Conservation (phyloP, 2,113 vertebrate species). For the Ahaetulla prasina region DNA sequence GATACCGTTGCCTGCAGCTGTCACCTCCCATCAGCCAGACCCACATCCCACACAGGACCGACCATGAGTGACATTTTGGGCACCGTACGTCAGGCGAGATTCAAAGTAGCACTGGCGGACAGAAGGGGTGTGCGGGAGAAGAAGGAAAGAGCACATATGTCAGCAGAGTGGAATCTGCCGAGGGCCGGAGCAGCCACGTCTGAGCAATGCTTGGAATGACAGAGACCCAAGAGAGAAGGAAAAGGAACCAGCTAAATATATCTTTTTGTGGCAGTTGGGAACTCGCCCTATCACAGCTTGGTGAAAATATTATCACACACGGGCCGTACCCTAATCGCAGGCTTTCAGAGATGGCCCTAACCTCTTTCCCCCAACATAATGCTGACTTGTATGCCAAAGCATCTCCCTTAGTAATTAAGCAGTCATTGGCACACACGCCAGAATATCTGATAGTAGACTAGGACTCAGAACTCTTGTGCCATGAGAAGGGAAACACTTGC, state of each 20-base stretch:
- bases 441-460: background rate
- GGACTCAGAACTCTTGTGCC: background rate
- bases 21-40: background rate
- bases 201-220: constrained; percentile 28
- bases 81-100: background rate
- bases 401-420: background rate
- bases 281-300: background rate
- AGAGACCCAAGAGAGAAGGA: constrained; percentile 2
- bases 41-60: background rate
- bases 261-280: background rate
- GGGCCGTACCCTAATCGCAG: background rate
- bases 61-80: constrained; percentile 17
- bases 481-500: background rate
- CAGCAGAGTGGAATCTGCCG: constrained; percentile 5
- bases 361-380: background rate
- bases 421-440: background rate
- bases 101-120: background rate
- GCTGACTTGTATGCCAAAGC: background rate
- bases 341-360: background rate
- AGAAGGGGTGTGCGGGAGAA: background rate
- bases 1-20: background rate
- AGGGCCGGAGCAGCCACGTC: background rate
- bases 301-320: background rate
- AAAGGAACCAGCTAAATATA: constrained; percentile 25
- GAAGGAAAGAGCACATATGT: background rate